Base-by-base conservation (phyloP, 2,888 invertebrate genomes). In the Scrobipalpa atriplicella region DNA sequence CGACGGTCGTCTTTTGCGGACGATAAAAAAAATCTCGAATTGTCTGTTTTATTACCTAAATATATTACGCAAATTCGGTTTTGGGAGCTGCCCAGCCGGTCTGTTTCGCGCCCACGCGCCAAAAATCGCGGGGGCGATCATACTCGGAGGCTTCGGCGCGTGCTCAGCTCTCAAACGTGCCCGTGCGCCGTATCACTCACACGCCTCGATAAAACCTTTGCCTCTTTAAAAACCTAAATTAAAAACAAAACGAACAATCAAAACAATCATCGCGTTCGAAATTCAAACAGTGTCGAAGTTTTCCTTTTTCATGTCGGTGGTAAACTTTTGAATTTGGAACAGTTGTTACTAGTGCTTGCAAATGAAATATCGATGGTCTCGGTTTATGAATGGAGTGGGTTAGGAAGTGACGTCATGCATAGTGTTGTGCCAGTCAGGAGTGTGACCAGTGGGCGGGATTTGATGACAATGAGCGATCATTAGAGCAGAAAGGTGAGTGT, bases 321-420 rank as follows among this genome's bases (percentile, higher is more conserved):
- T 38, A 38, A 58, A 58, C 58, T 16, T 58, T 67, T 69, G 68
- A 72, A 73, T 76, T 71, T 70, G 71, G 72, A 76, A 77, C 54
- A 56, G 54, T 56, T 56, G 54, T 69, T 69, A 76, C 69, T 76
- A 82, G 86, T 86, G 85, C 71, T 77, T 77, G 73, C 75, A 71
- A 64, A 74, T 74, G 75, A 75, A 73, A 72, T 71, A 76, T 78
- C 75, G 78, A 82, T 82, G 80, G 71, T 83, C 80, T 83, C 39
- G 41, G 82, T 87, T 87, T 84, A 86, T 90, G 91, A 90, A 90
- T 90, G 90, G 85, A 87, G 86, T 88, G 88, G 80, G 78, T 76
- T 85, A 86, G 87, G 87, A 87, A 87, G 90, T 92, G 91, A 91
- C 90, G 90, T 90, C 88, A 92, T 90, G 91, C 79, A 77, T 89